Evolutionary conservation across 2,888 invertebrate genomes (phyloP).

Genomic region (Lycocerus yunnanus): DNA sequence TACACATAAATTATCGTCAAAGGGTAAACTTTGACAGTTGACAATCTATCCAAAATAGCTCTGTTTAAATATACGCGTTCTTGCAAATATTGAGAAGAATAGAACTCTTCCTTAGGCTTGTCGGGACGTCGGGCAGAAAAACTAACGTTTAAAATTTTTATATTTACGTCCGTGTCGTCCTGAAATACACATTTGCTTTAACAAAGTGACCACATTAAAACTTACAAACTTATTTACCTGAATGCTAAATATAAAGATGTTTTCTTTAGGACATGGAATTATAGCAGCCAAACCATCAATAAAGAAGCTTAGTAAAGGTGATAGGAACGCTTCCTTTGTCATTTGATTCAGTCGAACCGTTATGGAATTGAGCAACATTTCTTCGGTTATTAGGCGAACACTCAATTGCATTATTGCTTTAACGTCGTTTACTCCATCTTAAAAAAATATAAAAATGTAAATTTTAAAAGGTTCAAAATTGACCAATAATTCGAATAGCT

Average conservation of each 20-base stretch:
- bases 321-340: slow-evolving; percentile 90
- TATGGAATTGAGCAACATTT: slow-evolving; percentile 93
- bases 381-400: slow-evolving; percentile 89
- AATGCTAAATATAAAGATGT: slow-evolving; percentile 90
- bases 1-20: slow-evolving; percentile 95
- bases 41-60: slow-evolving; percentile 81
- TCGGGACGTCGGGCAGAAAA: slow-evolving; percentile 87
- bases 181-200: slow-evolving; percentile 46
- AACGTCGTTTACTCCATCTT: slow-evolving; percentile 92
- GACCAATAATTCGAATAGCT: no score
- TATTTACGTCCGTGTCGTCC: slow-evolving; percentile 88
- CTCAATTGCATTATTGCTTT: slow-evolving; percentile 91
- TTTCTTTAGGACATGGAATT: slow-evolving; percentile 89
- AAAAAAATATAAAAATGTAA: no score
- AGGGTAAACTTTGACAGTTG: slow-evolving; percentile 92
- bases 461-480: no score
- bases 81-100: slow-evolving; percentile 85
- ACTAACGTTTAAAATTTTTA: slow-evolving; percentile 89
- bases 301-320: slow-evolving; percentile 85
- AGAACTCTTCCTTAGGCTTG: slow-evolving; percentile 77
- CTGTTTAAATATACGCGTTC: slow-evolving; percentile 94
- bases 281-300: slow-evolving; percentile 90
- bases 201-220: not conserved
- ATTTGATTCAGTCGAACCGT: slow-evolving; percentile 91
- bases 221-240: slow-evolving; percentile 53